Conservation (phyloP, 2,113 vertebrate species). For the Pteronura brasiliensis region DNA sequence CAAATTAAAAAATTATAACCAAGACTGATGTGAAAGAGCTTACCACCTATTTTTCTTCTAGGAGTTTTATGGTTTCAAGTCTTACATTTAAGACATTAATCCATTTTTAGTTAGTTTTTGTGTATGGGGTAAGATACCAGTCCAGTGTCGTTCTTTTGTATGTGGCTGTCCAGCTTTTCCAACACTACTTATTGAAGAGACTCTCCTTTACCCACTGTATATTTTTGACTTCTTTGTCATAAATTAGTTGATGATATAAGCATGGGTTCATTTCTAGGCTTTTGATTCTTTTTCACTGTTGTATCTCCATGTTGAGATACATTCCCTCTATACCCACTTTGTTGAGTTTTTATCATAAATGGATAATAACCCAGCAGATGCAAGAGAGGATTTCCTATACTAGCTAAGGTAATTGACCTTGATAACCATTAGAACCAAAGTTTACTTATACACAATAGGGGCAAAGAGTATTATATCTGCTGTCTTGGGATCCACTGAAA, state of each 20-base stretch:
- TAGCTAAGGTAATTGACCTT: neutral
- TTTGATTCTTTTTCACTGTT: neutral
- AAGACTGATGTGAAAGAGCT: neutral
- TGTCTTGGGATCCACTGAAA: neutral
- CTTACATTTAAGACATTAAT: neutral
- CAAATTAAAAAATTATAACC: neutral
- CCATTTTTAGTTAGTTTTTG: neutral
- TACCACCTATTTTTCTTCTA: neutral
- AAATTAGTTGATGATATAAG: neutral
- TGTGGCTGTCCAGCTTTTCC: neutral
- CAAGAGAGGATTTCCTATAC: neutral
- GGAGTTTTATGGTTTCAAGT: neutral
- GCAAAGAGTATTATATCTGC: neutral
- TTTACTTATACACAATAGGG: neutral
- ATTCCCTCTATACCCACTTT: neutral
- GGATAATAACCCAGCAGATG: neutral
- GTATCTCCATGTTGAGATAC: neutral
- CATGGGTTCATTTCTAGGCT: neutral
- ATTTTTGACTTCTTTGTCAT: neutral
- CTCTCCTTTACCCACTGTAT: neutral
- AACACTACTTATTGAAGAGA: neutral
- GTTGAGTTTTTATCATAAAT: neutral
- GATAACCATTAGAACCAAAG: neutral
- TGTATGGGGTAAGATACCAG: neutral
- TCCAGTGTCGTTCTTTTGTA: neutral